Base-by-base conservation (phyloP, 2,888 invertebrate genomes). In the Achlya flavicornis region DNA sequence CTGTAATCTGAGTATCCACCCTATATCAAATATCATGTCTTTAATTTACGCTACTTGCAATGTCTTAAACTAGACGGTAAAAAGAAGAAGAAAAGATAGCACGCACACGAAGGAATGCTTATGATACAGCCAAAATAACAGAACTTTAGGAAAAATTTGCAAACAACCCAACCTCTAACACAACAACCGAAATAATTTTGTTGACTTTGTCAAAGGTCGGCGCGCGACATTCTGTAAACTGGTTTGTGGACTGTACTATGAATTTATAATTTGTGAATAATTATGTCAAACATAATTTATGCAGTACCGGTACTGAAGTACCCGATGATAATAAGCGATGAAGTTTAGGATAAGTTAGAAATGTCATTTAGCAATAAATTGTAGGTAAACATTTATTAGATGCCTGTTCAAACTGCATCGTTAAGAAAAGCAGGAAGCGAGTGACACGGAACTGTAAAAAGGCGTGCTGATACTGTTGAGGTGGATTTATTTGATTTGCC, bases 201-300 rank as follows among this genome's bases (percentile, higher is more conserved):
- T 70, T 75, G 77, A 78, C 78, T 75, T 78, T 78, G 78, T 77
- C 78, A 78, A 79, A 79, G 79, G 81, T 80, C 78, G 75, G 60
- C 66, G 60, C 62, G 63, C 76, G 68, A 58, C 74, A 74, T 75
- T 76, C 75, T 53, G 43, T 59, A 63, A 74, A 79, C 78, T 62
- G 73, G 77, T 78, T 76, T 66, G 53, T 65, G 64, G 43, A 65
- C 64, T 64, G 41, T 63, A 62, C 64, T 64, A 73, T 76, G 75
- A 76, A 74, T 78, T 71, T 69, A 74, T 72, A 67, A 74, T 68
- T 64, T 67, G 67, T 69, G 65, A 69, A 70, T 70, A 69, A 60
- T 60, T 60, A 60, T 60, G 60, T 60, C 60, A 43, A 41, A 41
- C 11, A 35, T 60, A 60, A 67, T 66, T 65, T 66, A 62, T 64